Evolutionary conservation across 2,113 vertebrate species (phyloP), one percentile per base, ranked within the genome.

Genomic region (Poeciliopsis turrubarensis): DNA sequence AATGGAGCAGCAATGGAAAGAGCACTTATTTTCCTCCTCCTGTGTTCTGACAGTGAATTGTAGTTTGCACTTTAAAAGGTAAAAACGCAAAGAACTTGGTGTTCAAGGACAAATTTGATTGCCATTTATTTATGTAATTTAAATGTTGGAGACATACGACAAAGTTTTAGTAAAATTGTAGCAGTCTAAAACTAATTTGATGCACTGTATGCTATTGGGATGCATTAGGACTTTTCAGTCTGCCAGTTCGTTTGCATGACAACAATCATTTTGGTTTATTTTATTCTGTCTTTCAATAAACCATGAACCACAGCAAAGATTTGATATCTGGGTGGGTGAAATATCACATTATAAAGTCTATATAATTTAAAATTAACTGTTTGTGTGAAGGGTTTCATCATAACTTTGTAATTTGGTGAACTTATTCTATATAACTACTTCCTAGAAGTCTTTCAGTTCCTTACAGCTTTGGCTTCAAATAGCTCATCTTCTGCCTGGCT

Each of bases 401-500:
- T 63, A 70, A 29, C 19, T 54, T 78, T 47, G 26, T 26, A 44
- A 72, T 77, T 78, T 73, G 41, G 44, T 79, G 19, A 73, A 72
- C 60, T 29, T 65, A 73, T 75, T 72, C 39, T 44, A 65, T 67
- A 79, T 60, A 73, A 66, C 65, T 72, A 77, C 65, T 85, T 82
- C 72, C 81, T 78, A 72, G 70, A 77, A 12, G 72, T 51, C 71
- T 78, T 29, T 78, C 39, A 82, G 60, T 79, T 73, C 47, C 67
- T 79, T 69, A 67, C 60, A 83, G 72, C 66, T 82, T 77, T 86
- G 83, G 81, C 81, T 84, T 63, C 11, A 86, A 89, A 89, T 84
- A 83, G 74, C 74, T 86, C 30, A 3, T 74, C 77, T 87, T 80
- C 74, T 84, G 83, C 81, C 75, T 34, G n/a, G 27, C 10, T 81